phyloP scores from a whole-genome alignment of 2,888 invertebrate species.

The Drosophila testacea region DNA sequence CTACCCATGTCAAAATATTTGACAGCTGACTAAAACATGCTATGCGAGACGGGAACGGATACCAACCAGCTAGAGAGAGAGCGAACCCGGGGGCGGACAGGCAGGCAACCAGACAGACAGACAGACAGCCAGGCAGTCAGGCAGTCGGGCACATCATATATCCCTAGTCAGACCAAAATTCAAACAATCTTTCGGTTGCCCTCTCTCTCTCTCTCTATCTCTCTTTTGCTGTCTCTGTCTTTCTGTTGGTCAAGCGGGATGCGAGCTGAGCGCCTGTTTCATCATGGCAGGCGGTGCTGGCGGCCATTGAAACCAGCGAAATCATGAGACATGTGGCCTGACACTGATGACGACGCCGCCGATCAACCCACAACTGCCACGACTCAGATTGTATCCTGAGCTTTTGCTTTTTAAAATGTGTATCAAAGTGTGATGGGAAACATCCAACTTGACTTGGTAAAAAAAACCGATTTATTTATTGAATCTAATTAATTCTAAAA shows the following conservation, averaged over 20 bases:
- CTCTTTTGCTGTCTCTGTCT: slow-evolving; percentile 15
- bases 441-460: background rate
- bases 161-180: slow-evolving; percentile 56
- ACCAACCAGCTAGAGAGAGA: slow-evolving; percentile 49
- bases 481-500: background rate
- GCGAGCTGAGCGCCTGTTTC: slow-evolving; percentile 64
- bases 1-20: slow-evolving; percentile 86
- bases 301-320: slow-evolving; percentile 67
- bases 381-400: background rate
- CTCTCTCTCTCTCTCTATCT: background rate
- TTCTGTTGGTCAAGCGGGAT: slow-evolving; percentile 52
- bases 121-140: slow-evolving; percentile 33
- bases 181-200: slow-evolving; percentile 32
- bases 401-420: background rate
- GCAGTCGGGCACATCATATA: slow-evolving; percentile 55
- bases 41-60: slow-evolving; percentile 72
- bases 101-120: slow-evolving; percentile 33
- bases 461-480: background rate
- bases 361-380: slow-evolving; percentile 11
- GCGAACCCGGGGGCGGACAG: slow-evolving; percentile 28
- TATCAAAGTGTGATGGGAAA: background rate
- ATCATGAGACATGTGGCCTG: slow-evolving; percentile 68
- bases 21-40: slow-evolving; percentile 86
- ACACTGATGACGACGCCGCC: slow-evolving; percentile 59
- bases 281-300: slow-evolving; percentile 64